Evolutionary conservation across 1,140 invertebrate species (phyloP), one percentile per base, ranked within the genome.

Genomic region (Spodoptera frugiperda): DNA sequence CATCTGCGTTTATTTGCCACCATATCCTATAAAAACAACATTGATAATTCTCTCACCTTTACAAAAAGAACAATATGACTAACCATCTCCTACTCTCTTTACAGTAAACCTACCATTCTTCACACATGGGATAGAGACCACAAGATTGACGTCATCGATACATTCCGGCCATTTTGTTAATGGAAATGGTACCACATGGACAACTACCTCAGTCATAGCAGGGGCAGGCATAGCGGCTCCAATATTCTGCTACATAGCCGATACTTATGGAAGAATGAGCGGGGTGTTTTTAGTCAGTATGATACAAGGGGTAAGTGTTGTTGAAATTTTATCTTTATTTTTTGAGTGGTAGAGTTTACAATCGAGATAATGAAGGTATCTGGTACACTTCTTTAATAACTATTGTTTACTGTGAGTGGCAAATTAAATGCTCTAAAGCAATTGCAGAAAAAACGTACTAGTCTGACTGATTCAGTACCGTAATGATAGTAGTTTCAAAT

Each of bases 81-180:
- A 25, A 49, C 25, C n/a, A 1, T 0, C n/a, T n/a, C n/a, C n/a
- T n/a, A 46, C 12, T 46, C 1, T 44, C 17, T 73, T 88, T 84
- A 0, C 83, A 92, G 90, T 82, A 4, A 87, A 89, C 61, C 67
- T 92, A 6, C 85, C 87, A 3, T 90, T 89, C 80, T 86, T 92
- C 53, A 90, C 88, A 8, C 84, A 91, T 78, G 89, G 90, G 14
- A 73, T 91, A 1, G 86, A 90, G 25, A 87, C 87, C 11, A 86
- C 84, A 0, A 82, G 80, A 12, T 71, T 92, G 1, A 84, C 84
- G 0, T 78, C 88, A 65, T 84, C 89, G 15, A 65, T 82, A 0
- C 88, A 91, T 48, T 78, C 89, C 0, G 89, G 88, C 0, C 86
- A 87, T 54, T 87, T 89, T 49, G 81, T 76, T 0, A 75, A 39